A percentile compares a stretch with the other conserved stretches of the same genome.
phyloP scores from a whole-genome alignment of 2,797 vertebrate genomes.

The Eospalax fontanierii region DNA sequence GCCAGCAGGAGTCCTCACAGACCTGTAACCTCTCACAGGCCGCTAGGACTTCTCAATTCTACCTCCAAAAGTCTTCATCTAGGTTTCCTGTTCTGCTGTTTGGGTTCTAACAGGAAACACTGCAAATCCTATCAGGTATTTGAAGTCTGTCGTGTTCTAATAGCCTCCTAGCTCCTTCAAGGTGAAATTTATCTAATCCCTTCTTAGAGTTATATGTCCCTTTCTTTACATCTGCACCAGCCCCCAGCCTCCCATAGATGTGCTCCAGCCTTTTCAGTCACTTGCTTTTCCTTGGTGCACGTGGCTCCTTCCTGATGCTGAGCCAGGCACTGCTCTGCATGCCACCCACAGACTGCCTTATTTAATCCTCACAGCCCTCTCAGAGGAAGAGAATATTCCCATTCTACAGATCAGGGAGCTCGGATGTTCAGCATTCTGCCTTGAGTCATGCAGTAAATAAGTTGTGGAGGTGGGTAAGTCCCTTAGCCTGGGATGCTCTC shows the following conservation, averaged over 20 bases:
- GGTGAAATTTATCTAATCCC: background rate
- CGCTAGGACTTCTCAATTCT: background rate
- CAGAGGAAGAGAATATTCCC: background rate
- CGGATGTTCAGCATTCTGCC: background rate
- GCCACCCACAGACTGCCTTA: background rate
- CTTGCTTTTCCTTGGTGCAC: background rate
- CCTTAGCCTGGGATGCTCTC: background rate
- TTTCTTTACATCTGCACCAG: background rate
- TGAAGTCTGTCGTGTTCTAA: background rate
- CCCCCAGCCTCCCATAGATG: fast-evolving
- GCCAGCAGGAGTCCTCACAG: background rate
- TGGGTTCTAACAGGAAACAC: background rate
- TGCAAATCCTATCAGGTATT: background rate
- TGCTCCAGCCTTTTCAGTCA: background rate
- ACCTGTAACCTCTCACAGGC: background rate
- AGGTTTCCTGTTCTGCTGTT: background rate
- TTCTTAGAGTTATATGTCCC: background rate
- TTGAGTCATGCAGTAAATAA: constrained; percentile 17
- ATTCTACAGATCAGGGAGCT: background rate
- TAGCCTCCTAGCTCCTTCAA: background rate
- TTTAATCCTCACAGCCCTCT: background rate
- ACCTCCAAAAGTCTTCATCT: background rate
- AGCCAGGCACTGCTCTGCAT: background rate
- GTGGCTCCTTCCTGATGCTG: background rate
- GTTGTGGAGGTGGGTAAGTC: background rate